These are phyloP conservation scores for Sebastes nivosus DNA, from an alignment of 2,797 vertebrate species.

Conservation along the genomic window DNA sequence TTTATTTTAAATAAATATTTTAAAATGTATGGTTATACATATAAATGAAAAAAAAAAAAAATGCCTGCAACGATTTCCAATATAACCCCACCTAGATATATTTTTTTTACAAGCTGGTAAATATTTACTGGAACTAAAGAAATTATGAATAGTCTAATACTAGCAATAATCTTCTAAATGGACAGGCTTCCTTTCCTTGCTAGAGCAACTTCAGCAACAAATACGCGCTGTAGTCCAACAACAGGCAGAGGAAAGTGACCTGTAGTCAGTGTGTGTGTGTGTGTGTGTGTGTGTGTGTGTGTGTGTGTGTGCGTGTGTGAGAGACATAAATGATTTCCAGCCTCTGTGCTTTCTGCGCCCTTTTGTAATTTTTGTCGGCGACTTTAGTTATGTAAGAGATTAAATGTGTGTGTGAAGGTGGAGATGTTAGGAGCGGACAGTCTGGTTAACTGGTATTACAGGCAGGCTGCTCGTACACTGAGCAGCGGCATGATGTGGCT, in stretches of 20 bases:
- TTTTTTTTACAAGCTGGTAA: neutral
- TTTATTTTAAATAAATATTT: neutral
- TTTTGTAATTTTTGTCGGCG: constrained; percentile 6
- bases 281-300: neutral
- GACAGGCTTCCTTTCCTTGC: no score
- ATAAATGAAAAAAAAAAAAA: neutral
- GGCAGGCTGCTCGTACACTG: constrained; percentile 49
- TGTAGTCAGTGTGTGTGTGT: neutral
- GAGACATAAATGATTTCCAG: neutral
- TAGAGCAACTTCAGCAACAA: neutral
- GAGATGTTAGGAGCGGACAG: constrained; percentile 69
- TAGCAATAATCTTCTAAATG: neutral
- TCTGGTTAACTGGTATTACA: constrained; percentile 74
- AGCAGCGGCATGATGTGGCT: constrained; percentile 63
- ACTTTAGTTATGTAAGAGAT: constrained; percentile 71
- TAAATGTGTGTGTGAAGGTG: constrained; percentile 70
- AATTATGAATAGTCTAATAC: neutral
- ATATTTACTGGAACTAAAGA: neutral
- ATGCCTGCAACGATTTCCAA: neutral
- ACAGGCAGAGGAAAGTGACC: neutral
- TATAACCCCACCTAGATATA: neutral
- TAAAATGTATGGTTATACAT: neutral
- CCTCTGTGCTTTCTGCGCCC: neutral
- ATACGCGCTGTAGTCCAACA: neutral
- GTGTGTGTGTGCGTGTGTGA: neutral